Base-by-base conservation (phyloP, 2,113 vertebrate genomes). In the Protobothrops mucrosquamatus region DNA sequence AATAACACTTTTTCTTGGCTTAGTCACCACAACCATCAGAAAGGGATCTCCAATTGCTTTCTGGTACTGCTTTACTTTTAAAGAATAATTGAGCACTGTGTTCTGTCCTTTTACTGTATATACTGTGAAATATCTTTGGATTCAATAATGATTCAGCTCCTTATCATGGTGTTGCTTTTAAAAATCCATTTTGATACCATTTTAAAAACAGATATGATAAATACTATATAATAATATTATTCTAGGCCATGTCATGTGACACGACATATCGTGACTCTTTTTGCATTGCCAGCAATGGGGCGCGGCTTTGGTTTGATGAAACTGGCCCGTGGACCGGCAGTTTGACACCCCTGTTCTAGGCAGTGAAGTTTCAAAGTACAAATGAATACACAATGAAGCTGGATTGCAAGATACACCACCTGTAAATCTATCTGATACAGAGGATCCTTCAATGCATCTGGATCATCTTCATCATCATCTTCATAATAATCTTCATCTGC, bases 401-500 rank as follows among this genome's bases (percentile, higher is more conserved):
- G 43, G 93, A 89, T 10, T 39, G 46, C 56, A 92, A 14, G 6
- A 52, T 3, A 91, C 86, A 94, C 52, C 97, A 98, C 98, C 98
- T 99, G 98, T 85, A 99, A 97, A 92, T 99, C 99, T 95, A 99
- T 98, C 97, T 98, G 99, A 96, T 99, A 99, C 94, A 99, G 98
- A 69, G 99, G 99, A 95, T 99, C 99, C 97, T 99, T 99, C 96
- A 99, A 97, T 55, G 99, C 99, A 95, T 99, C 99, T 12, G 99
- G 99, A 96, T 99, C 99, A 0, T 99, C 99, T 64, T 99, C 99
- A 92, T 99, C 99, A 93, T 99, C 99, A 86, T 99, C 99, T 95
- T 99, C 99, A 91, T 99, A 99, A 97, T 99, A 99, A 97, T 99
- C 99, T 29, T 99, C 99, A 97, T 99, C 99, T 99, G 95, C 94